phyloP scores from a whole-genome alignment of 2,888 invertebrate genomes.

The Helleia helle region DNA sequence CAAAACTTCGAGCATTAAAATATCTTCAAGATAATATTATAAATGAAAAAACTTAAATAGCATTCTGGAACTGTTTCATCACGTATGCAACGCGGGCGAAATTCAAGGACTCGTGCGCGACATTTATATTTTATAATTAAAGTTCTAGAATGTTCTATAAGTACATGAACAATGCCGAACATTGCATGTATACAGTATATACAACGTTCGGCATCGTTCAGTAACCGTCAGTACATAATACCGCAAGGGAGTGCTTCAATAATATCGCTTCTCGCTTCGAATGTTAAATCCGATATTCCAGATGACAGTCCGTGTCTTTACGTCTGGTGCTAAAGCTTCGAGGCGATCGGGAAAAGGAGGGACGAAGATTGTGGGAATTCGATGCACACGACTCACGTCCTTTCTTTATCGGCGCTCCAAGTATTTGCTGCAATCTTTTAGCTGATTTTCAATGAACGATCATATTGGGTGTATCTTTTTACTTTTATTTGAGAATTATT shows the following conservation, averaged over 20 bases:
- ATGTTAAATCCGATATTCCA: slow-evolving; percentile 55
- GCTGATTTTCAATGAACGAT: slow-evolving; percentile 15
- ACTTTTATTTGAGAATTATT: too few species aligned
- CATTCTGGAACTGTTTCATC: slow-evolving; percentile 20
- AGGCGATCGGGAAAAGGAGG: slow-evolving; percentile 35
- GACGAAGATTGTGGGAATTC: slow-evolving; percentile 53
- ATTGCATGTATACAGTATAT: too few species aligned
- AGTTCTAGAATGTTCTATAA: background rate
- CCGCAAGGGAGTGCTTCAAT: slow-evolving; percentile 43
- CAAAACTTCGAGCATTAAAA: background rate
- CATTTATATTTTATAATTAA: slow-evolving; percentile 22
- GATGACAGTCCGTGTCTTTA: slow-evolving; percentile 58
- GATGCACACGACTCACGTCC: slow-evolving; percentile 50
- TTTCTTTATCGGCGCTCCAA: slow-evolving; percentile 44
- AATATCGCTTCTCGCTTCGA: slow-evolving; percentile 51
- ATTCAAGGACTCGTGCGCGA: slow-evolving; percentile 28
- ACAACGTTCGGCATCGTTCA: background rate
- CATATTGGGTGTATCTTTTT: slow-evolving; percentile 10
- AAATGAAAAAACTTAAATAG: slow-evolving; percentile 37
- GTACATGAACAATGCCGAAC: too few species aligned
- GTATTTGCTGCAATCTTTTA: slow-evolving; percentile 10
- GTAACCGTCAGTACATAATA: slow-evolving; percentile 22
- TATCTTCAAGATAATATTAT: slow-evolving; percentile 5
- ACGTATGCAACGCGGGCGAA: slow-evolving; percentile 3
- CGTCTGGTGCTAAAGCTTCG: slow-evolving; percentile 30